Evolutionary conservation across 1,140 invertebrate genomes (phyloP).

Genomic region (Anastrepha obliqua): DNA sequence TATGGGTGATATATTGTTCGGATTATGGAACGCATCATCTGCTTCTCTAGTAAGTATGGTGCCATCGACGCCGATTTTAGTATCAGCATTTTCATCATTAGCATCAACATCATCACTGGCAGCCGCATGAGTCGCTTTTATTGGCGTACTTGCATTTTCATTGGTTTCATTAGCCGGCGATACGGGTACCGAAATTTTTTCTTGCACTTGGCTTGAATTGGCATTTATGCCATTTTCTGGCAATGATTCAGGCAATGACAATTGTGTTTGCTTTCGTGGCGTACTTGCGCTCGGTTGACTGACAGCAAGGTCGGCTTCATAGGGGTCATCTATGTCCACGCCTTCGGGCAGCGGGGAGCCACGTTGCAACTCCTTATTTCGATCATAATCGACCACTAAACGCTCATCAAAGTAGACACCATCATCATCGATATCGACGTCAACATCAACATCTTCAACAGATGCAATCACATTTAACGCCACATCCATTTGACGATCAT

Average conservation of each 20-base stretch:
- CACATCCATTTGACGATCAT: constrained; percentile 32
- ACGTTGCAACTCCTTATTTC: constrained; percentile 51
- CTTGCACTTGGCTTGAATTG: neutral
- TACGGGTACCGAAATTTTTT: neutral
- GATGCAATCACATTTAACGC: neutral
- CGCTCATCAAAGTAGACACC: constrained; percentile 67
- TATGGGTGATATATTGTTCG: constrained; percentile 66
- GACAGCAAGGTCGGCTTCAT: neutral
- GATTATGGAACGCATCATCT: constrained; percentile 58
- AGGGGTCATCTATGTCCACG: constrained; percentile 2
- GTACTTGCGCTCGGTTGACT: constrained; percentile 43
- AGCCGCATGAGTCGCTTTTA: neutral
- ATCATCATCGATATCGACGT: constrained; percentile 64
- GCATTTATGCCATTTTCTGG: constrained; percentile 53
- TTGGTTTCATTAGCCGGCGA: neutral
- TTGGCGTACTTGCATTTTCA: constrained; percentile 39
- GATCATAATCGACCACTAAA: constrained; percentile 65
- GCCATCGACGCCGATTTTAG: constrained; percentile 49
- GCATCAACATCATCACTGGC: constrained; percentile 60
- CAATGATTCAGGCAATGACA: constrained; percentile 56
- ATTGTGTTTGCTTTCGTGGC: neutral
- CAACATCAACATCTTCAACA: constrained; percentile 61
- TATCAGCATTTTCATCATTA: constrained; percentile 57
- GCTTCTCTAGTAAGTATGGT: constrained; percentile 53
- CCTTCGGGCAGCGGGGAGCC: constrained; percentile 12